Evolutionary conservation across 2,797 vertebrate species (phyloP).

Genomic region (Oreonectes daqikongensis): DNA sequence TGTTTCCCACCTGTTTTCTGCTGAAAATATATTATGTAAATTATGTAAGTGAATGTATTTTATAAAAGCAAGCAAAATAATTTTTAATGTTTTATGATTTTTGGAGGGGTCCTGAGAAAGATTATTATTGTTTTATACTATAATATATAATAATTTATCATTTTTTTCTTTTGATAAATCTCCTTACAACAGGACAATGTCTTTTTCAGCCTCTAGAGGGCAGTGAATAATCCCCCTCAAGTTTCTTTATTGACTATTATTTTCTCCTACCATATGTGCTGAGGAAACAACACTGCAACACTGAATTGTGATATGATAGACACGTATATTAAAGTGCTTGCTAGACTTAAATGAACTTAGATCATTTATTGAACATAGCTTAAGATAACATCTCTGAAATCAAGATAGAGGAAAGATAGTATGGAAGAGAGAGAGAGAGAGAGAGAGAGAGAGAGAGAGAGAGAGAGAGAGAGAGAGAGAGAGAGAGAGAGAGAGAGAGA

Average conservation of each 20-base stretch:
- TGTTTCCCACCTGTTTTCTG: too few relatives aligned
- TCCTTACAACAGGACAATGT: background rate
- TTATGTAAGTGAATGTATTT: too few relatives aligned
- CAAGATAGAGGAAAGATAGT: constrained; percentile 5
- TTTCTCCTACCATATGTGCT: background rate
- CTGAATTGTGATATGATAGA: constrained; percentile 15
- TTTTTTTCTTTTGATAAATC: background rate
- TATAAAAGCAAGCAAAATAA: too few relatives aligned
- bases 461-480: constrained; percentile 7
- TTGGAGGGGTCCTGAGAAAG: background rate
- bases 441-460: background rate
- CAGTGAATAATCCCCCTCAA: constrained; percentile 7
- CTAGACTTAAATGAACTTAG: background rate
- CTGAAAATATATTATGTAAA: too few relatives aligned
- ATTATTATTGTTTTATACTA: too few relatives aligned
- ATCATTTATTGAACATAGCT: constrained; percentile 15
- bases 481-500: background rate
- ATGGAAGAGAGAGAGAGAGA: constrained; percentile 3
- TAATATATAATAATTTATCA: too few relatives aligned
- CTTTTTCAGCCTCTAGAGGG: background rate
- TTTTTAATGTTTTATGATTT: background rate
- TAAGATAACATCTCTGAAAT: constrained; percentile 14
- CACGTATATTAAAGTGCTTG: constrained; percentile 2
- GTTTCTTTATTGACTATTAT: background rate
- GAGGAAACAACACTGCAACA: background rate